Conservation (phyloP, 2,113 vertebrate genomes). For the Pomatorhinus ruficollis region DNA sequence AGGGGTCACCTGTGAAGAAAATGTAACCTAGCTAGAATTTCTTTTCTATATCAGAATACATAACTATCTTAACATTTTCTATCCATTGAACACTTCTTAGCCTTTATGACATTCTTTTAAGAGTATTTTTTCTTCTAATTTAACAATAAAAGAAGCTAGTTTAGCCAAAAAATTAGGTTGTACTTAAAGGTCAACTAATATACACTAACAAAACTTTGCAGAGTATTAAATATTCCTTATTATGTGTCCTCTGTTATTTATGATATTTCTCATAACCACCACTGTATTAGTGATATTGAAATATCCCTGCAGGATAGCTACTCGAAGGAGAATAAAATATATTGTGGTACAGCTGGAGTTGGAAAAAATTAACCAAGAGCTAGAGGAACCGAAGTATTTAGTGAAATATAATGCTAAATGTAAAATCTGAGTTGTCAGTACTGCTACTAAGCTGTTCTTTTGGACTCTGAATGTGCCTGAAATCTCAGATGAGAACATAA, state of each 20-base stretch:
- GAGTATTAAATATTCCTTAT: neutral
- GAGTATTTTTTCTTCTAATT: neutral
- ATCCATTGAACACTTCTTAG: neutral
- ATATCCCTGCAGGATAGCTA: neutral
- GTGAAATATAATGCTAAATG: neutral
- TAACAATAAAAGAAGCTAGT: neutral
- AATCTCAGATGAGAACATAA: neutral
- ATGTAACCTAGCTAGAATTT: neutral
- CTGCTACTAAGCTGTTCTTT: neutral
- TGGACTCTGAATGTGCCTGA: neutral
- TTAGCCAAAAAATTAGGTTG: neutral
- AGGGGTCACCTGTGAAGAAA: neutral
- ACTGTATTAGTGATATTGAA: neutral
- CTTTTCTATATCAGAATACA: neutral
- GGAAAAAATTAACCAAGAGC: neutral
- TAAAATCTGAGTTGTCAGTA: neutral
- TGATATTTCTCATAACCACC: neutral
- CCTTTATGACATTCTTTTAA: neutral
- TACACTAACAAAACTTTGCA: neutral
- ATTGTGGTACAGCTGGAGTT: neutral
- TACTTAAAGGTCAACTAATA: neutral
- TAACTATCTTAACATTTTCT: neutral
- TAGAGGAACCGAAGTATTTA: neutral
- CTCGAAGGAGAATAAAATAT: slow-evolving; percentile 2
- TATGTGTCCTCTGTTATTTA: neutral